Base-by-base conservation (phyloP, 2,113 vertebrate genomes). In the Bolborhynchus lineola region DNA sequence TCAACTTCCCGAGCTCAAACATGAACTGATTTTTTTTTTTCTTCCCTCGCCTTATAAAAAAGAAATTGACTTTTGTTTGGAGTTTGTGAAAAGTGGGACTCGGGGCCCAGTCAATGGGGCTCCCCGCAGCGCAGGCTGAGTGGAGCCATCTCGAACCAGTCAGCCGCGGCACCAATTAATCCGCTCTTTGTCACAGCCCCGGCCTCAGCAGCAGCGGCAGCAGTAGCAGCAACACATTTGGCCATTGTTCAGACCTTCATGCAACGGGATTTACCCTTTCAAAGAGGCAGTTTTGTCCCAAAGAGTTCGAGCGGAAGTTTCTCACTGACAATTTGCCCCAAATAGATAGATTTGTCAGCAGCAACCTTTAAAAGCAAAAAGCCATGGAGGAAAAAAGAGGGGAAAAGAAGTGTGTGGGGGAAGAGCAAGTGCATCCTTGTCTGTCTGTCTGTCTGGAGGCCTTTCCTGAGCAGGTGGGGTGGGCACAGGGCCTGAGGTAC, bases 21-120 rank as follows among this genome's bases (percentile, higher is more conserved):
- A 98, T 97, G 97, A 98, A 98, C 98, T 97, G 98, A 99, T 99
- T 96, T 96, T 94, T 95, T 39, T 96, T 94, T 93, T 87, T 88
- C 98, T 98, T 98, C 97, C 97, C 94, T 97, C 31, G 97, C 97
- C 98, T 98, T 98, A 98, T 98, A 98, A 99, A 99, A 99, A 99
- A 99, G 99, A 99, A 99, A 99, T 99, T 99, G 99, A 99, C 99
- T 99, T 99, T 99, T 99, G 99, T 99, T 99, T 99, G 98, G 99
- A 99, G 99, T 99, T 99, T 99, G 99, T 99, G 99, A 99, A 99
- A 99, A 99, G 99, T 99, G 99, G 99, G 99, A 99, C 99, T 99
- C 99, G 99, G 99, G 98, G 98, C 98, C 98, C 96, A 99, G 98
- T 99, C 99, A 99, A 99, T 99, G 98, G 98, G 99, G 99, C 99